Conservation (phyloP, 2,797 vertebrate genomes). For the Hoplostethus atlanticus region DNA sequence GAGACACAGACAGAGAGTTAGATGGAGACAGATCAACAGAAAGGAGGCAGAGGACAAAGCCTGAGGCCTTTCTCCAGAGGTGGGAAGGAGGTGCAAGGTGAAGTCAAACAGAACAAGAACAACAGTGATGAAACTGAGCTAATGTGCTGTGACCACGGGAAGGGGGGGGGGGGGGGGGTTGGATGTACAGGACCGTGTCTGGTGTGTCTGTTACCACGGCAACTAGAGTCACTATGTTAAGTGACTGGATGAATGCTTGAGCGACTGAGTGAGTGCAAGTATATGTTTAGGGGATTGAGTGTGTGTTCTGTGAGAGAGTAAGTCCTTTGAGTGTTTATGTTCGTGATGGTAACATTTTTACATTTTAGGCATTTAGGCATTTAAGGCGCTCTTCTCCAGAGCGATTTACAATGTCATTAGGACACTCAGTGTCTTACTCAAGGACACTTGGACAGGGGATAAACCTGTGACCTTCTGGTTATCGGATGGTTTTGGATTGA, state of each 20-base stretch:
- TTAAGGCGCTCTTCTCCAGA: constrained; percentile 5
- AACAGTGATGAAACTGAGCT: constrained; percentile 63
- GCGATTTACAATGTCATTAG: neutral
- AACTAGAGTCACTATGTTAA: constrained; percentile 54
- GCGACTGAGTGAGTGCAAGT: constrained; percentile 29
- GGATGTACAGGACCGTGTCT: constrained; percentile 23
- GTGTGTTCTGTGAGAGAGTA: constrained; percentile 9
- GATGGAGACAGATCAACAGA: neutral
- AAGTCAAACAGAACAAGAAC: constrained; percentile 51
- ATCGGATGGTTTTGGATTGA: too few species aligned
- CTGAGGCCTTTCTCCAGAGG: constrained; percentile 23
- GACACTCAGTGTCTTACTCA: neutral
- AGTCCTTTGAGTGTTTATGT: constrained; percentile 19
- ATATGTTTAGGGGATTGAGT: constrained; percentile 18
- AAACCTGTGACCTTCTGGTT: neutral
- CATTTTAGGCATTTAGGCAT: constrained; percentile 21
- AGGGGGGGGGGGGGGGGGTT: constrained; percentile 22
- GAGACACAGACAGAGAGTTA: neutral
- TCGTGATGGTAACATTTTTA: constrained; percentile 16
- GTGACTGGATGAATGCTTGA: constrained; percentile 43
- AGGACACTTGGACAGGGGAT: neutral
- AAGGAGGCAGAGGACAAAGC: constrained; percentile 25
- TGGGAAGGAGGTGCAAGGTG: constrained; percentile 20
- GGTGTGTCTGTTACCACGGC: constrained; percentile 71
- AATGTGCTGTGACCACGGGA: constrained; percentile 66